Evolutionary conservation across 2,888 invertebrate species (phyloP).

Genomic region (Troides aeacus): DNA sequence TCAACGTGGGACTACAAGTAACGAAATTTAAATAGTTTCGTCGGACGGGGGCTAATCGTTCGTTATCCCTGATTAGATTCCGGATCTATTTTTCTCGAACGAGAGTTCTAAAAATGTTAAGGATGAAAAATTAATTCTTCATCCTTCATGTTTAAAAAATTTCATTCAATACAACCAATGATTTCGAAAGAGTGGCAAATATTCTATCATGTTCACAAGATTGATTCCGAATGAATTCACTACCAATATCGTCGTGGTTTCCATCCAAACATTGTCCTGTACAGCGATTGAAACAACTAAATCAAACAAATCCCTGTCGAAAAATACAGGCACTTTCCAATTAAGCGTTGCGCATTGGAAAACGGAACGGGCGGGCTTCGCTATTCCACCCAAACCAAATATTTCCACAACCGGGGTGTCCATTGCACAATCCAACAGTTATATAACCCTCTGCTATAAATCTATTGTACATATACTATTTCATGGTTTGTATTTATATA

Average conservation of each 20-base stretch:
- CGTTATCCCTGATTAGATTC: no score
- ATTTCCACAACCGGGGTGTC: slow-evolving; percentile 46
- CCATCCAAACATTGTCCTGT: slow-evolving; percentile 25
- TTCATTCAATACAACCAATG: no score
- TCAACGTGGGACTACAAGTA: no score
- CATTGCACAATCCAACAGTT: slow-evolving; percentile 49
- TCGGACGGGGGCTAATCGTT: no score
- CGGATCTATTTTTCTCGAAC: no score
- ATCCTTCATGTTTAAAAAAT: no score
- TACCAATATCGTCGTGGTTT: slow-evolving; percentile 17
- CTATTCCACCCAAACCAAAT: slow-evolving; percentile 49
- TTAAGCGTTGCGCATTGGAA: slow-evolving; percentile 35
- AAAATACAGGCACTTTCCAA: slow-evolving; percentile 38
- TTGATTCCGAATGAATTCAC: slow-evolving; percentile 16
- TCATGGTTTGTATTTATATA: slow-evolving; percentile 49
- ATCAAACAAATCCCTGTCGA: slow-evolving; percentile 31
- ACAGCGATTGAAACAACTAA: slow-evolving; percentile 31
- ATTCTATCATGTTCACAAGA: slow-evolving; percentile 13
- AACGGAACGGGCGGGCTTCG: slow-evolving; percentile 31
- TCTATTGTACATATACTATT: slow-evolving; percentile 16
- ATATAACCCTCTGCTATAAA: slow-evolving; percentile 43
- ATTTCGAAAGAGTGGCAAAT: not conserved
- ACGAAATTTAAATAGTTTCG: not conserved
- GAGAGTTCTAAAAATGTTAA: no score
- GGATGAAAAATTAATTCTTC: no score